Base-by-base conservation (phyloP, 2,888 invertebrate genomes). In the Zeuzera pyrina region DNA sequence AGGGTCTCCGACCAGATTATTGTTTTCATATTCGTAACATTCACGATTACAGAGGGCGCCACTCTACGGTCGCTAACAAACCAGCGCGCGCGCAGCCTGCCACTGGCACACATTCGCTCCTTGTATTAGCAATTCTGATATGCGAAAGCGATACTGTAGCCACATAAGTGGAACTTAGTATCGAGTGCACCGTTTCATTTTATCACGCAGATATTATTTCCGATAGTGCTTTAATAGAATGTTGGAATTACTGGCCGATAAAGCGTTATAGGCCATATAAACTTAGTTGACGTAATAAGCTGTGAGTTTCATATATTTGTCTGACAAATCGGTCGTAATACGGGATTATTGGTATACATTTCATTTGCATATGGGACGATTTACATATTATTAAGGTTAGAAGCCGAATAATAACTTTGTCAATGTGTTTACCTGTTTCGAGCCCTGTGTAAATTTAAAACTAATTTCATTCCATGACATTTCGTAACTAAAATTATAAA, bases 51-150 rank as follows among this genome's bases (percentile, higher is more conserved):
- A 33, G 33, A n/a, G 49, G 67, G 67, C 64, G 69, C 67, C 58
- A 58, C 63, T 31, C 50, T 49, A 44, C 41, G 35, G 34, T 35
- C 42, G 32, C 62, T 59, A 61, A 63, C 61, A 63, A 60, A 47
- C 52, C 42, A 45, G 56, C 60, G 47, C 51, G 51, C 56, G 11
- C 11, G 64, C 66, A 55, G 29, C 29, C 15, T 55, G 46, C 43
- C 47, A 47, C 40, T 58, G 66, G 64, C 69, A 72, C 58, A 76
- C 71, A 73, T 73, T 71, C 62, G 42, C 68, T 57, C 52, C 62
- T 62, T 69, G 65, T 76, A 77, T 78, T 79, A 74, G 72, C 77
- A 77, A 79, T 74, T 76, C 78, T 57, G 77, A 79, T 78, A 71
- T 56, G 69, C 67, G 71, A 73, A 74, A 76, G 71, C 73, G 63